Percentiles rank a stretch among this genome's conserved stretches.
These are phyloP conservation scores for Temnothorax longispinosus DNA, from an alignment of 1,140 invertebrate species.

Conservation along the genomic window DNA sequence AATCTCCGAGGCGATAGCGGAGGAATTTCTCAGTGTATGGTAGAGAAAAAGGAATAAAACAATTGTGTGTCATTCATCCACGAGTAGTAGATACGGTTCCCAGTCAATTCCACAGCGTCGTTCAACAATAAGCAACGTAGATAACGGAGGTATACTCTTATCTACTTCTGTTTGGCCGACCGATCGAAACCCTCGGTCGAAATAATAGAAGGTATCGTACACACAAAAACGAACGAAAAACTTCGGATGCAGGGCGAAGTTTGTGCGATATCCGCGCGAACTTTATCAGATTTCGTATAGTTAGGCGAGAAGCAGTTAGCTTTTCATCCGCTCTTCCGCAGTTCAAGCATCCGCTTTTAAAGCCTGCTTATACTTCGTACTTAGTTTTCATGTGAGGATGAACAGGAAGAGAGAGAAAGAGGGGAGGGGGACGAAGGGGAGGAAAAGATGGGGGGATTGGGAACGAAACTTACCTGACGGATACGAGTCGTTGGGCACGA, in stretches of 20 bases:
- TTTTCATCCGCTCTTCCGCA: constrained; percentile 60
- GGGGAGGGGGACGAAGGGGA: neutral
- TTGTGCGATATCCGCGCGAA: constrained; percentile 72
- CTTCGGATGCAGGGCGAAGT: constrained; percentile 53
- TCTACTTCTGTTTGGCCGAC: constrained; percentile 30
- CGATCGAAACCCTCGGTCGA: constrained; percentile 55
- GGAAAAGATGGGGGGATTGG: neutral
- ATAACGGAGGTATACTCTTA: constrained; percentile 61
- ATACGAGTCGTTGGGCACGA: constrained; percentile 71
- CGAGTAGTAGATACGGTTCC: constrained; percentile 33
- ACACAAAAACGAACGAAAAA: constrained; percentile 47
- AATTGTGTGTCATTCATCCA: constrained; percentile 42
- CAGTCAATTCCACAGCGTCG: constrained; percentile 55
- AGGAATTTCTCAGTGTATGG: constrained; percentile 10
- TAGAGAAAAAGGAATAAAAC: constrained; percentile 38
- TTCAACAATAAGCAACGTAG: constrained; percentile 64
- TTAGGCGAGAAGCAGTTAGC: constrained; percentile 52
- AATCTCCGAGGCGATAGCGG: neutral
- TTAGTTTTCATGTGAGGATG: constrained; percentile 62
- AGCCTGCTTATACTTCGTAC: constrained; percentile 73
- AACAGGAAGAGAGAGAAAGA: neutral
- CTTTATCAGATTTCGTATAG: constrained; percentile 71
- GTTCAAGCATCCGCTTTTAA: constrained; percentile 67
- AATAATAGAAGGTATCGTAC: constrained; percentile 69
- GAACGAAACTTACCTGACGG: constrained; percentile 70